These are phyloP conservation scores for Acleris laterana DNA, from an alignment of 2,888 invertebrate species.

Conservation along the genomic window DNA sequence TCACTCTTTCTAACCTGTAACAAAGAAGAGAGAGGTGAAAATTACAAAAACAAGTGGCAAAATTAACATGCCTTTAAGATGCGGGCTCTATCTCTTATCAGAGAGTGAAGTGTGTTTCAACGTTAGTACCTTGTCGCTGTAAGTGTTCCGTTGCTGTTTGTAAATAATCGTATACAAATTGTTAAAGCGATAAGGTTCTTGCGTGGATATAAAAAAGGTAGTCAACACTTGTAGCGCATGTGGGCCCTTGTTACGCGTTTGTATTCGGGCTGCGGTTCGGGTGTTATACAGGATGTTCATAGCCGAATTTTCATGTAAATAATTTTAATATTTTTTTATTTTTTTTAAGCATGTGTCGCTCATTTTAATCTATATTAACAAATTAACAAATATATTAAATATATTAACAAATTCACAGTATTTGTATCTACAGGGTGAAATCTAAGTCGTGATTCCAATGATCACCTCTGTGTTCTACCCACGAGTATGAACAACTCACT, in stretches of 20 bases:
- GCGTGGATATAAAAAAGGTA: conserved; percentile 43
- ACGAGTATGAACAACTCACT: too few relatives aligned
- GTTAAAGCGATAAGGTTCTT: conserved; percentile 21
- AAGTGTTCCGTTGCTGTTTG: not conserved
- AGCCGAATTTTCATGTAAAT: not conserved
- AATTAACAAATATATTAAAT: too few relatives aligned
- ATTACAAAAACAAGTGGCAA: conserved; percentile 30
- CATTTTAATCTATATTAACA: too few relatives aligned
- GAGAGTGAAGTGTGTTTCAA: conserved; percentile 32
- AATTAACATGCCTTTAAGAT: conserved; percentile 49
- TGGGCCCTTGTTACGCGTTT: conserved; percentile 50
- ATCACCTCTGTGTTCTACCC: too few relatives aligned
- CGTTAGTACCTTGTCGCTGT: conserved; percentile 16
- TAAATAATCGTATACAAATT: not conserved
- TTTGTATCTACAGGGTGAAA: too few relatives aligned
- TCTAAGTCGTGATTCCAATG: too few relatives aligned
- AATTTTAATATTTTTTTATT: not conserved
- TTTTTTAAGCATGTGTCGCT: too few relatives aligned
- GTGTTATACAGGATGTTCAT: conserved; percentile 16
- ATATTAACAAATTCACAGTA: too few relatives aligned
- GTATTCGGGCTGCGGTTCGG: conserved; percentile 36
- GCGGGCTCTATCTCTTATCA: conserved; percentile 72
- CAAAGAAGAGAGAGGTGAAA: conserved; percentile 18
- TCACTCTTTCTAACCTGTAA: conserved; percentile 23
- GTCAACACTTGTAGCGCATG: conserved; percentile 67